Evolutionary conservation across 2,113 vertebrate species (phyloP), one percentile per base, ranked within the genome.

Genomic region (Zapornia atra): DNA sequence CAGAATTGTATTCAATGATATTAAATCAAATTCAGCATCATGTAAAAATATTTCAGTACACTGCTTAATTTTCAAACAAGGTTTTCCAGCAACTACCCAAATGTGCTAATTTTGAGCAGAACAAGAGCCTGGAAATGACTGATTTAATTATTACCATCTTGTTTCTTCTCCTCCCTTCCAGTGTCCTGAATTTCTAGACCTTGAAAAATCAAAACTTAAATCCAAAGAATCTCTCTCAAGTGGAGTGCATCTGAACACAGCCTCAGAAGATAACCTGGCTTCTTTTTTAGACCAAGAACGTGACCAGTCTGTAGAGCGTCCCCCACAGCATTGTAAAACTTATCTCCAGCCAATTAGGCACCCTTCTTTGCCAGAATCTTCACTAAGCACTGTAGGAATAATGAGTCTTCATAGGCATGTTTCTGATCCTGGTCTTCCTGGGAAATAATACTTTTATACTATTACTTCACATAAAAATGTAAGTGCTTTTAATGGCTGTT

Each of bases 171-270:
- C 75, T 96, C 95, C 61, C 64, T 97, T 71, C 53, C 96, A 99
- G 99, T 98, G 98, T 95, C 97, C 98, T 86, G 98, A 98, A 97
- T 98, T 98, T 96, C 96, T 98, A 95, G 98, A 98, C 91, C 95
- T 98, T 95, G 98, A 99, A 97, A 99, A 98, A 95, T 94, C 97
- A 4, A 98, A 98, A 98, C 98, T 98, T 88, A 99, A 99, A 98
- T 98, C 99, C 98, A 99, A 99, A 99, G 99, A 99, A 98, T 98
- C 98, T 33, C 86, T 98, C 86, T 98, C 98, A 85, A 98, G 98
- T 85, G 97, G 97, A 96, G 97, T 97, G 60, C 98, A 97, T 68
- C 96, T 98, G 94, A 98, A 98, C 94, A 97, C 98, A 66, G 96
- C 98, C 85, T 98, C 97, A 11, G 98, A 99, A 95, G 98, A 99